Evolutionary conservation across 2,113 vertebrate genomes (phyloP).

Genomic region (Falco punctatus): DNA sequence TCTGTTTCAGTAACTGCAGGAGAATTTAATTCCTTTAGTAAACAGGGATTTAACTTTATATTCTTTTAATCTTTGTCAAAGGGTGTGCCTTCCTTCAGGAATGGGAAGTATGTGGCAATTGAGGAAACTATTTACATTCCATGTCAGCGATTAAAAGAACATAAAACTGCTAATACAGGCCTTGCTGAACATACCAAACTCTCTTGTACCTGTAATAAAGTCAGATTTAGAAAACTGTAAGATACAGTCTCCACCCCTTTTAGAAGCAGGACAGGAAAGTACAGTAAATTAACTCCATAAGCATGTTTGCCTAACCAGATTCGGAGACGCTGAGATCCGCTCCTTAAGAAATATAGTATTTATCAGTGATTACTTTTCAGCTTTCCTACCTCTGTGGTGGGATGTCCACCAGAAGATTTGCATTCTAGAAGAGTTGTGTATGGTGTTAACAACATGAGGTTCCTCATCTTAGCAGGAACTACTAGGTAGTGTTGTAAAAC

Average conservation of each 20-base stretch:
- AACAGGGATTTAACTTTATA: conserved; percentile 36
- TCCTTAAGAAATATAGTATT: not conserved
- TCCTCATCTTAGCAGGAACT: not conserved
- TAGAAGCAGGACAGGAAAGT: not conserved
- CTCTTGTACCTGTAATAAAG: conserved; percentile 31
- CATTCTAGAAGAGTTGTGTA: not conserved
- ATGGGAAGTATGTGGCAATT: conserved; percentile 58
- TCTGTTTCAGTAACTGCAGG: not conserved
- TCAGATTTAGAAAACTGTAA: not conserved
- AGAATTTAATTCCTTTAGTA: conserved; percentile 45
- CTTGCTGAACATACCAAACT: conserved; percentile 4
- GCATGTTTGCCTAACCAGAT: not conserved
- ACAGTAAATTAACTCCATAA: not conserved
- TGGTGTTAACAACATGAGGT: not conserved
- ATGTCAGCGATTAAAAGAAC: conserved; percentile 57
- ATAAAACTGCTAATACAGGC: conserved; percentile 36
- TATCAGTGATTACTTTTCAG: not conserved
- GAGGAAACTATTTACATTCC: conserved; percentile 69
- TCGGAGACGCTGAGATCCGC: not conserved
- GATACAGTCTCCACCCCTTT: not conserved
- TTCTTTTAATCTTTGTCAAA: conserved; percentile 45
- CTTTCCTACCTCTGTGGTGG: not conserved
- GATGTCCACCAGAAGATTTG: not conserved
- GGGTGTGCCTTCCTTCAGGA: conserved; percentile 57
- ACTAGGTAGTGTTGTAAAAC: rapidly evolving